Base-by-base conservation (phyloP, 1,140 invertebrate genomes). In the Cardiocondyla obscurior region DNA sequence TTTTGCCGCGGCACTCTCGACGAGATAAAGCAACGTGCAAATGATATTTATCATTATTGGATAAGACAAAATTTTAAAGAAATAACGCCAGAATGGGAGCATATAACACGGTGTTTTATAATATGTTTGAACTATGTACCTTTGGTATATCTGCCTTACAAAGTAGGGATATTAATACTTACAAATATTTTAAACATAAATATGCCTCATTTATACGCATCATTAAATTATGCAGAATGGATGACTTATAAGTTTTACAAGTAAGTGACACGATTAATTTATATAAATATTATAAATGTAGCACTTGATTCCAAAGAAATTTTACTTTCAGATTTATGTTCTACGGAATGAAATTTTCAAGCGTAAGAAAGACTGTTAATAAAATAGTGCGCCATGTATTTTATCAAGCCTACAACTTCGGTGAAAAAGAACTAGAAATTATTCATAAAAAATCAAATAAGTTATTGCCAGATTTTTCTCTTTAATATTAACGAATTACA, bases 81-180 rank as follows among this genome's bases (percentile, higher is more conserved):
- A 3, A 65, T 94, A 0, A 89, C 65, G 4, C 88, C 92, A 0
- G 90, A 94, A 62, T 94, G 91, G 90, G 94, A 94, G 55, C 93
- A 94, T 73, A 94, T 95, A 92, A 90, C 90, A 30, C 90, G 92
- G 69, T 94, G 91, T 76, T 0, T 19, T 8, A 6, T 44, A 6
- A 7, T n/a, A 33, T 1, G 0, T 0, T 0, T 57, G 0, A 57
- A 57, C 10, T 58, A n/a, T 4, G 58, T n/a, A 19, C 39, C 53
- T 44, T 36, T 16, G n/a, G n/a, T n/a, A n/a, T 30, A 44, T 3
- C 8, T 74, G 1, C 8, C 55, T 44, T 44, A 60, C 22, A 74
- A 60, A n/a, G 10, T 6, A 0, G 10, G 22, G 5, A 19, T 4
- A 33, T 2, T 60, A 28, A 1, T 74, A 0, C 5, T 16, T 7